phyloP scores from a whole-genome alignment of 2,797 vertebrate genomes.

The Hemibagrus guttatus region DNA sequence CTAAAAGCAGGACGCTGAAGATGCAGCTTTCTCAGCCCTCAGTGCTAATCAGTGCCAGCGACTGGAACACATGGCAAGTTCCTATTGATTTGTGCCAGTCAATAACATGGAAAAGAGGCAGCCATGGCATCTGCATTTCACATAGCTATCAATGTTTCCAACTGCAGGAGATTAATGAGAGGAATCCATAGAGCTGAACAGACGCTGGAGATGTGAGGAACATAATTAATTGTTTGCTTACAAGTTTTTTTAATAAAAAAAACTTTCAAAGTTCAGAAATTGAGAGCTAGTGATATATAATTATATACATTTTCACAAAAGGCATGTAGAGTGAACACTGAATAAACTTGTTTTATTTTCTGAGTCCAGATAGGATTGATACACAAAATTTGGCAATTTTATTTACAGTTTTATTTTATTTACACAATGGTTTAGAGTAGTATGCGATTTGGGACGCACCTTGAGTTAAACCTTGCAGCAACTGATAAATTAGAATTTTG shows the following conservation, averaged over 20 bases:
- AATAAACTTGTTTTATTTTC: background rate
- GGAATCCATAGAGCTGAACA: conserved; percentile 14
- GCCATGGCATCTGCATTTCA: conserved; percentile 41
- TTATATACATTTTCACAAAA: background rate
- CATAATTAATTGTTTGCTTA: background rate
- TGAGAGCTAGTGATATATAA: background rate
- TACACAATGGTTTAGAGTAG: no score
- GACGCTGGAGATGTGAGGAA: background rate
- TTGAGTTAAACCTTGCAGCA: background rate
- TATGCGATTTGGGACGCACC: no score
- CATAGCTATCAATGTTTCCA: conserved; percentile 3
- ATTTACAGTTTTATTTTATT: no score
- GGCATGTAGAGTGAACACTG: background rate
- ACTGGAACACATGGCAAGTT: conserved; percentile 30
- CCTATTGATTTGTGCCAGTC: conserved; percentile 44
- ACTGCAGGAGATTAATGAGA: conserved; percentile 23
- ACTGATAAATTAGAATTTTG: background rate
- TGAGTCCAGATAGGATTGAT: background rate
- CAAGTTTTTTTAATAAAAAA: background rate
- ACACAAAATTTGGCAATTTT: background rate
- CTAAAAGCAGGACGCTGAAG: conserved; percentile 16
- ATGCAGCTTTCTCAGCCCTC: conserved; percentile 43
- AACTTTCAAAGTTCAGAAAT: no score
- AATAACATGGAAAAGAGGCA: conserved; percentile 43
- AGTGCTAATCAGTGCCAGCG: conserved; percentile 43